phyloP scores from a whole-genome alignment of 2,113 vertebrate species.

The Heptranchias perlo region DNA sequence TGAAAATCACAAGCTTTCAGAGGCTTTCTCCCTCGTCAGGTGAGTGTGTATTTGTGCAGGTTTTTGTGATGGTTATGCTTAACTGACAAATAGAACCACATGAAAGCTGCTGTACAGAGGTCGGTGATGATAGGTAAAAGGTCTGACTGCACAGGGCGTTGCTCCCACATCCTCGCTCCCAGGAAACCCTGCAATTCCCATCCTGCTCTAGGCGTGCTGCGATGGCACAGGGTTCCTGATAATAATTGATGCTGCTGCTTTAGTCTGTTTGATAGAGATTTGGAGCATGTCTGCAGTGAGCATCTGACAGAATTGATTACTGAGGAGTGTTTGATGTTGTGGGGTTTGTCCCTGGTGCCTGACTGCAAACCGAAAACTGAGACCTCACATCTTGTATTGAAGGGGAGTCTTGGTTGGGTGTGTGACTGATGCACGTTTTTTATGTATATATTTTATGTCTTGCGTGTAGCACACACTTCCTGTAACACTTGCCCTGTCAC shows the following conservation, averaged over 20 bases:
- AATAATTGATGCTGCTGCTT: slow-evolving; percentile 45
- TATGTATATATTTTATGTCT: not conserved
- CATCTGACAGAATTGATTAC: slow-evolving; percentile 48
- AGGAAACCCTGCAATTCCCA: slow-evolving; percentile 47
- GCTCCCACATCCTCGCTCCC: slow-evolving; percentile 40
- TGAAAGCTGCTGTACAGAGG: slow-evolving; percentile 30
- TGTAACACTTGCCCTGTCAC: not conserved
- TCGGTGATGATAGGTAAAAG: slow-evolving; percentile 61
- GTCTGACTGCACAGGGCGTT: slow-evolving; percentile 50
- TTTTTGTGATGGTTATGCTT: not conserved
- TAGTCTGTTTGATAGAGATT: slow-evolving; percentile 41
- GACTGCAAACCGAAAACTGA: slow-evolving; percentile 54
- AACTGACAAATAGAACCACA: not conserved
- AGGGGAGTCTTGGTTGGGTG: not conserved
- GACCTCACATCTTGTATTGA: slow-evolving; percentile 40
- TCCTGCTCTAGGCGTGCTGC: slow-evolving; percentile 50
- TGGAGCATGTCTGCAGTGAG: slow-evolving; percentile 38
- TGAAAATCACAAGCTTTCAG: too few species aligned
- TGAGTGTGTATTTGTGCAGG: not conserved
- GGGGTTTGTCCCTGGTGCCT: slow-evolving; percentile 42
- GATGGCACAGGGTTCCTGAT: slow-evolving; percentile 49
- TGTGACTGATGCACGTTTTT: not conserved
- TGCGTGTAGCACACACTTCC: not conserved
- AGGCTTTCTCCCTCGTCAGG: too few species aligned
- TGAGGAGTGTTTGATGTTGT: slow-evolving; percentile 39